Evolutionary conservation across 2,797 vertebrate species (phyloP).

Genomic region (Vireo griseus): DNA sequence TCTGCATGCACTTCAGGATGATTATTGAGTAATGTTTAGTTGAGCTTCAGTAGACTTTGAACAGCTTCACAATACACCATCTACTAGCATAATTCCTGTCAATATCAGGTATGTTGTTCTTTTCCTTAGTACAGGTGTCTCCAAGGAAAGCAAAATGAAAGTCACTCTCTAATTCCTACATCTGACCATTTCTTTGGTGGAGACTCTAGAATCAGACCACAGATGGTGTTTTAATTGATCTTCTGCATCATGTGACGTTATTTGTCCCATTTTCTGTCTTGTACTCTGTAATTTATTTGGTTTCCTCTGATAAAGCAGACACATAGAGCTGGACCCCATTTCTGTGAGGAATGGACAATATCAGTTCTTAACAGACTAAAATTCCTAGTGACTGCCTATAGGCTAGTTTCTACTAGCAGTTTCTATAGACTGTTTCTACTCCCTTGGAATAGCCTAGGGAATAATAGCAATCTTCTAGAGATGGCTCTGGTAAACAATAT

Average conservation of each 20-base stretch:
- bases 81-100: not conserved
- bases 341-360: not conserved
- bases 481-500: not conserved
- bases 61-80: not conserved
- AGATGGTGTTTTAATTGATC: not conserved
- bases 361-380: not conserved
- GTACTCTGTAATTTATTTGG: not conserved
- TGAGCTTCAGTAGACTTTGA: not conserved
- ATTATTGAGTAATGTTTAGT: not conserved
- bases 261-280: not conserved
- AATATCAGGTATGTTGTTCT: not conserved
- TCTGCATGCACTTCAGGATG: not conserved
- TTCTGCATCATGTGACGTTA: not conserved
- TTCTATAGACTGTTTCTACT: not conserved
- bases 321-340: not conserved
- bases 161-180: not conserved
- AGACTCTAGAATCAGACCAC: not conserved
- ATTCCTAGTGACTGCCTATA: not conserved
- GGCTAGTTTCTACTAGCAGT: no score
- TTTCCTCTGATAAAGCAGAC: not conserved
- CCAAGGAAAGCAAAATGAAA: not conserved
- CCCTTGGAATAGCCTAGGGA: not conserved
- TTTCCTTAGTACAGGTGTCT: not conserved
- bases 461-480: not conserved
- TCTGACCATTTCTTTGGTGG: not conserved